A percentile compares a stretch with the other conserved stretches of the same genome.
These are phyloP conservation scores for Acronicta leporina DNA, from an alignment of 2,888 invertebrate species.

Conservation along the genomic window DNA sequence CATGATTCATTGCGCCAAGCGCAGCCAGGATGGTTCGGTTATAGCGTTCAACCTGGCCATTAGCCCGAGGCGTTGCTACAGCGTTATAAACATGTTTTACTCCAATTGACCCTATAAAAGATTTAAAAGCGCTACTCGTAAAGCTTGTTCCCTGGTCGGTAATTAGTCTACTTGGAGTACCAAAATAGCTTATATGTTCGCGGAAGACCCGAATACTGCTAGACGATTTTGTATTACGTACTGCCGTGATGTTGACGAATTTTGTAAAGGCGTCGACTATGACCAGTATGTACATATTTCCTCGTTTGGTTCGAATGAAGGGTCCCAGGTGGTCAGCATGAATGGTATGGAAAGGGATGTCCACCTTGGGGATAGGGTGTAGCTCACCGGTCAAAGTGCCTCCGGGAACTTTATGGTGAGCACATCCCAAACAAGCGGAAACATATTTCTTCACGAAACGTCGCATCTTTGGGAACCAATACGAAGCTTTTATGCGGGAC, in stretches of 20 bases:
- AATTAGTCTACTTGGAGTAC: constrained; percentile 5
- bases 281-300: constrained; percentile 7
- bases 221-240: constrained; percentile 7
- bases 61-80: no score
- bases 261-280: constrained; percentile 15
- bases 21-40: no score
- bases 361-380: constrained; percentile 12
- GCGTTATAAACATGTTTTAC: no score
- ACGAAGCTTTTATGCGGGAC: neutral
- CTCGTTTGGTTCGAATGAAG: neutral
- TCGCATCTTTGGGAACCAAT: constrained; percentile 20
- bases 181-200: constrained; percentile 7
- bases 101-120: no score
- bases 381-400: neutral
- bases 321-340: no score
- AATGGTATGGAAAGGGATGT: no score
- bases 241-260: neutral
- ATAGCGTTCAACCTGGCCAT: no score
- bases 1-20: no score
- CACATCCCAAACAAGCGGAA: constrained; percentile 5
- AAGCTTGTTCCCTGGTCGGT: constrained; percentile 10
- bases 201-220: constrained; percentile 2
- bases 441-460: constrained; percentile 12
- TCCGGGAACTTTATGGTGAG: neutral
- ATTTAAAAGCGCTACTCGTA: no score